Percentiles rank a stretch among this genome's conserved stretches.
phyloP scores from a whole-genome alignment of 1,140 invertebrate genomes.

The Euura saliciscinereae region DNA sequence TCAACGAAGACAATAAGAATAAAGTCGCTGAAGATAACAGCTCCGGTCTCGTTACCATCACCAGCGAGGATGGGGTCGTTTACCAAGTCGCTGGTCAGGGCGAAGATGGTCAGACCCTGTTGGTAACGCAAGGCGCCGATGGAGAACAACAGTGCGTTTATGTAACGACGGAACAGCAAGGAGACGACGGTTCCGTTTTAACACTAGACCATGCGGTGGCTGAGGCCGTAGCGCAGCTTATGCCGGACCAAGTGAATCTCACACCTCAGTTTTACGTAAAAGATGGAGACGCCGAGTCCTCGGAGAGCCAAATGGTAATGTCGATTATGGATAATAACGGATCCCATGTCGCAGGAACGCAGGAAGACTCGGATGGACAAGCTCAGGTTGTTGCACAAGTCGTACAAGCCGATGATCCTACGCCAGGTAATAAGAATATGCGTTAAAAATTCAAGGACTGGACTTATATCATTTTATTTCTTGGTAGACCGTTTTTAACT shows the following conservation, averaged over 20 bases:
- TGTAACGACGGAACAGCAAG: conserved; percentile 69
- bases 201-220: conserved; percentile 68
- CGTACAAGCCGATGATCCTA: conserved; percentile 79
- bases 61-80: conserved; percentile 61
- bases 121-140: conserved; percentile 71
- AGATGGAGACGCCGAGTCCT: conserved; percentile 54
- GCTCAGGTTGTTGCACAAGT: conserved; percentile 82
- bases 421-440: conserved; percentile 66
- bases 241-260: conserved; percentile 56
- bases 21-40: conserved; percentile 39
- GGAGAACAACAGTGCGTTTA: conserved; percentile 75
- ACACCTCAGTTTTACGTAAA: conserved; percentile 63
- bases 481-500: too few relatives aligned
- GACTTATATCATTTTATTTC: too few relatives aligned
- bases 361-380: conserved; percentile 57
- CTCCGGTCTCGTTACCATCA: conserved; percentile 59
- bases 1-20: conserved; percentile 32
- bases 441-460: too few relatives aligned
- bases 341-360: conserved; percentile 35
- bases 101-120: conserved; percentile 74
- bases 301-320: conserved; percentile 58
- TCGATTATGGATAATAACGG: conserved; percentile 53
- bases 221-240: conserved; percentile 61
- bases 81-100: conserved; percentile 77
- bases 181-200: conserved; percentile 66